Conservation (phyloP, 2,113 vertebrate genomes). For the Oreochromis niloticus region DNA sequence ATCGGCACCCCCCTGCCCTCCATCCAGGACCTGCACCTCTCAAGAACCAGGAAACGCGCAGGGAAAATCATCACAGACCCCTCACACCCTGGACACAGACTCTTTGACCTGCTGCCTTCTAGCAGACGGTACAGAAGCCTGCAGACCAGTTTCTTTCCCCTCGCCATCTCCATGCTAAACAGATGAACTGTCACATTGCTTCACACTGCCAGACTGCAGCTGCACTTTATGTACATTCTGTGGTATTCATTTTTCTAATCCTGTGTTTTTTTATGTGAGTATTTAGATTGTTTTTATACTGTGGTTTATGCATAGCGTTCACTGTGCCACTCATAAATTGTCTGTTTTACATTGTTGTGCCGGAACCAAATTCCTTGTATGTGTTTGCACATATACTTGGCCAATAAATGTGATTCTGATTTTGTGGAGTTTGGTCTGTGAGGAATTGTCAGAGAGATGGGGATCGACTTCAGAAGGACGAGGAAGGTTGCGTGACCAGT, state of each 20-base stretch:
- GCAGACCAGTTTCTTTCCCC: not conserved
- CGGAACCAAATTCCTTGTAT: too few species aligned
- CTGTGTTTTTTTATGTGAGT: not conserved
- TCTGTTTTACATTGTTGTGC: not conserved
- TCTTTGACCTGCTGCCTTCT: not conserved
- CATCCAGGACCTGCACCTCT: not conserved
- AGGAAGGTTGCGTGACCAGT: not conserved
- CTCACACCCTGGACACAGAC: not conserved
- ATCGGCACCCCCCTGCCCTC: not conserved
- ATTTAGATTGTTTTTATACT: not conserved
- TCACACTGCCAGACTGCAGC: not conserved
- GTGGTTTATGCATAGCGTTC: not conserved
- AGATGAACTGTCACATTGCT: not conserved
- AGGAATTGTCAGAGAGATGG: not conserved
- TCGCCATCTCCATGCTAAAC: not conserved
- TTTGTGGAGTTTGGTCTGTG: not conserved
- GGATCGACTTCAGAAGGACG: not conserved
- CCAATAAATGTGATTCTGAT: not conserved
- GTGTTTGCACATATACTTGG: too few species aligned
- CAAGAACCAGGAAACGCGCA: not conserved
- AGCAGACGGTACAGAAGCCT: not conserved
- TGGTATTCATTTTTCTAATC: not conserved
- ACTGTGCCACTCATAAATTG: not conserved
- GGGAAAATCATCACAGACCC: not conserved
- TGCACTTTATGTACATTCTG: not conserved